These are phyloP conservation scores for Ochotona princeps DNA, from an alignment of 2,113 vertebrate genomes.

Conservation along the genomic window DNA sequence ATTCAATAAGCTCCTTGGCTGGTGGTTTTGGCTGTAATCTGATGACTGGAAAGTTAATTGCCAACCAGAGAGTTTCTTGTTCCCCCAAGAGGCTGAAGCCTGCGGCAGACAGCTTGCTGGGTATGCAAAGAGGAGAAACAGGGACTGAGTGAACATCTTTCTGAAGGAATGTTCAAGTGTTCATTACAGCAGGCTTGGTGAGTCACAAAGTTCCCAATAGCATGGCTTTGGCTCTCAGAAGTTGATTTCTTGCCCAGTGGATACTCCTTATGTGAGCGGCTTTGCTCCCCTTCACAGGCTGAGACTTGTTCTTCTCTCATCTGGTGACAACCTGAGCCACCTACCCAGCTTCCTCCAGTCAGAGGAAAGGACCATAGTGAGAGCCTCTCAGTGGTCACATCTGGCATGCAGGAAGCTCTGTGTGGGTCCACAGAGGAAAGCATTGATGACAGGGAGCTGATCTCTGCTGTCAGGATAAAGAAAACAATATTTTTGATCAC, in stretches of 20 bases:
- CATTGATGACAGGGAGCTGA: not conserved
- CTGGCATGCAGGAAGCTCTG: not conserved
- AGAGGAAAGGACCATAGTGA: no score
- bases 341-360: not conserved
- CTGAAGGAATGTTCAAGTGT: no score
- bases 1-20: not conserved
- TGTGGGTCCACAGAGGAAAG: not conserved
- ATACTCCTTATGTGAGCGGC: not conserved
- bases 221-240: not conserved
- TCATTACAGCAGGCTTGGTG: no score
- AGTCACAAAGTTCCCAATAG: not conserved
- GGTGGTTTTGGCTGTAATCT: not conserved
- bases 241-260: not conserved
- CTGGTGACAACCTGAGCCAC: not conserved
- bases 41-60: not conserved
- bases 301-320: not conserved
- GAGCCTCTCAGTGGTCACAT: not conserved
- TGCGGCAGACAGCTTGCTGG: no score
- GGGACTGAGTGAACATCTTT: not conserved
- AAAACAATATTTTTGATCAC: not conserved
- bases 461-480: not conserved
- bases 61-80: not conserved
- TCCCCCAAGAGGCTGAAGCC: not conserved
- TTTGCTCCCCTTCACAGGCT: accelerated
- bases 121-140: not conserved